phyloP scores from a whole-genome alignment of 2,888 invertebrate genomes.

The Chrysodeixis includens region DNA sequence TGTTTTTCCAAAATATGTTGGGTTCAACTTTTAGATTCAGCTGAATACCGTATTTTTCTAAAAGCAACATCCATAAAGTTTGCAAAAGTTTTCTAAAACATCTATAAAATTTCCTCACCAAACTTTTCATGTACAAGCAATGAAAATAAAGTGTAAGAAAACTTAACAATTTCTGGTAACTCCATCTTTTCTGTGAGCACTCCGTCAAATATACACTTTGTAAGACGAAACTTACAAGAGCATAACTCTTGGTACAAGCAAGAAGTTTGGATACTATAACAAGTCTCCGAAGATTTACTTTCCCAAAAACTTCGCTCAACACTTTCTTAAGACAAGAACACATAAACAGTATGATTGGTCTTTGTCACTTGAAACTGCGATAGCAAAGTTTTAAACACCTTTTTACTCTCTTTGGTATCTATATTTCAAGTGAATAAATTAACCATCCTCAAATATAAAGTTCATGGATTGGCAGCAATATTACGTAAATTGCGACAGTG shows the following conservation, averaged over 20 bases:
- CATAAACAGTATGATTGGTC: constrained; percentile 8
- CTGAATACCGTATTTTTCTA: neutral
- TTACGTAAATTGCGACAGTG: too few species aligned
- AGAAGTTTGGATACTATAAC: constrained; percentile 18
- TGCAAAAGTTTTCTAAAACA: neutral
- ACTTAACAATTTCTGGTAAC: neutral
- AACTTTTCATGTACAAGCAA: neutral
- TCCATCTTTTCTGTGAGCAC: neutral
- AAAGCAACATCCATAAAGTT: neutral
- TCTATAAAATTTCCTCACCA: neutral
- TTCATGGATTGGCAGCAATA: neutral
- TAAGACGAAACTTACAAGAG: constrained; percentile 2
- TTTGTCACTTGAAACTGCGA: constrained; percentile 35
- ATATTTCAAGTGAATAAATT: neutral
- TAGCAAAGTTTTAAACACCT: neutral
- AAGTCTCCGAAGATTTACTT: constrained; percentile 14
- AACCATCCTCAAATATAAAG: neutral
- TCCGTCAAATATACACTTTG: neutral
- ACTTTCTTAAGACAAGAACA: neutral
- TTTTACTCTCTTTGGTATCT: neutral
- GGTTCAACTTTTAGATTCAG: too few species aligned
- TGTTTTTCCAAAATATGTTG: too few species aligned
- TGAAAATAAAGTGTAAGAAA: neutral
- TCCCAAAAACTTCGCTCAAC: constrained; percentile 9
- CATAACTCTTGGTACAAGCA: neutral